phyloP scores from a whole-genome alignment of 2,797 vertebrate species.

The Gorsachius magnificus region DNA sequence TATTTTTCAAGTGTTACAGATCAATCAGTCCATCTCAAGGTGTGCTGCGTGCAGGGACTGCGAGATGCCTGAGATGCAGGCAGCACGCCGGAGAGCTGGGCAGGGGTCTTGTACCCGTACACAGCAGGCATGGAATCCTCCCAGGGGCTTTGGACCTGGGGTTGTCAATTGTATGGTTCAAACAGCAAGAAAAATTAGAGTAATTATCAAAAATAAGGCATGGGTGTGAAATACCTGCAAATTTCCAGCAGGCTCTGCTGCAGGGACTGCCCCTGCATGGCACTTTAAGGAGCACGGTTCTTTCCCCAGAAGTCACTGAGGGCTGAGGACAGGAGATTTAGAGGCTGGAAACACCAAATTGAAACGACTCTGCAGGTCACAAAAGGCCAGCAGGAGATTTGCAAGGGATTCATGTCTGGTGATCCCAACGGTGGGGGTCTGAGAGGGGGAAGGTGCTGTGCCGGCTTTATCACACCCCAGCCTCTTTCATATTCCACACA shows the following conservation, averaged over 20 bases:
- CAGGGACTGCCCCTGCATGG: background rate
- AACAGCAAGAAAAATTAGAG: background rate
- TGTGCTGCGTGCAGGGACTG: conserved; percentile 47
- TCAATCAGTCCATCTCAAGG: conserved; percentile 74
- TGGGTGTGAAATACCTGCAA: background rate
- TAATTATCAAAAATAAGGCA: background rate
- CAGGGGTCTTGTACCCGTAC: rapidly evolving
- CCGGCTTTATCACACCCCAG: background rate
- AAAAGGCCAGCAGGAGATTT: conserved; percentile 53
- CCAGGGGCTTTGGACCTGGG: background rate
- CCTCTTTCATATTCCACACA: background rate
- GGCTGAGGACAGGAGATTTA: conserved; percentile 43
- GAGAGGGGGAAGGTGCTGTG: background rate
- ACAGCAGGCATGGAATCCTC: background rate
- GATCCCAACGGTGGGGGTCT: background rate
- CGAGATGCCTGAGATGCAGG: background rate
- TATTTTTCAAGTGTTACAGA: conserved; percentile 75
- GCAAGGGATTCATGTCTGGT: conserved; percentile 25
- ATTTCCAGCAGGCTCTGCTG: background rate
- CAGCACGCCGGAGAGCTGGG: background rate
- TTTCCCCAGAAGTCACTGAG: background rate
- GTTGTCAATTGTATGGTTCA: background rate
- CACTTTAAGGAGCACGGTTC: background rate
- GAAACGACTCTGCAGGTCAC: conserved; percentile 31
- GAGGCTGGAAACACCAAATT: conserved; percentile 35